Evolutionary conservation across 1,140 invertebrate genomes (phyloP), one percentile per base, ranked within the genome.

Genomic region (Oncopodura yosiiana): DNA sequence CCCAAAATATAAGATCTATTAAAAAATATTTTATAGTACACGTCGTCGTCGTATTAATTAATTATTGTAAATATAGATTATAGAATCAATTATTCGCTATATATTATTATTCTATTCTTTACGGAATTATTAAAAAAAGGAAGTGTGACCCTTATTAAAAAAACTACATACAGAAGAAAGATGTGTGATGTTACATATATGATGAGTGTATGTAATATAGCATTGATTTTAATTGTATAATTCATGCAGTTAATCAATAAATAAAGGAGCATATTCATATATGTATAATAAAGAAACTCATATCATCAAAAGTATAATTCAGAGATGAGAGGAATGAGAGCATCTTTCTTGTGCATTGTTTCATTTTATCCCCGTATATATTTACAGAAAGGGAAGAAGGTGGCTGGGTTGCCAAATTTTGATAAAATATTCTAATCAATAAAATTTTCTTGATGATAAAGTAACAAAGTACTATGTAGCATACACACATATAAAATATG

Each of bases 331-430:
- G 23, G 9, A 26, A 26, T 43, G 41, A 26, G 27, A 43, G 41
- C 24, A 26, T 43, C 9, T n/a, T n/a, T n/a, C n/a, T n/a, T n/a
- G n/a, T n/a, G n/a, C n/a, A n/a, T n/a, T n/a, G n/a, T n/a, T n/a
- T n/a, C n/a, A n/a, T n/a, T n/a, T 14, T 11, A 14, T 3, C 41
- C 41, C 41, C 41, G 18, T 23, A 23, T 26, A 27, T 21, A 43
- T 3, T 43, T 11, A 14, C n/a, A n/a, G 41, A 21, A 26, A 27
- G 23, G 23, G 23, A 43, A 43, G 23, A 12, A 43, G 41, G 41
- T 26, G 41, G 41, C 41, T 14, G 14, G 21, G 41, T 43, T 43
- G 41, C 41, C 19, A 21, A 16, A 43, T 43, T 43, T 43, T 23
- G 16, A 21, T 26, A 26, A 16, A 43, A 26, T 26, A 26, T 26